Conservation (phyloP, 2,113 vertebrate genomes). For the Opisthocomus hoazin region DNA sequence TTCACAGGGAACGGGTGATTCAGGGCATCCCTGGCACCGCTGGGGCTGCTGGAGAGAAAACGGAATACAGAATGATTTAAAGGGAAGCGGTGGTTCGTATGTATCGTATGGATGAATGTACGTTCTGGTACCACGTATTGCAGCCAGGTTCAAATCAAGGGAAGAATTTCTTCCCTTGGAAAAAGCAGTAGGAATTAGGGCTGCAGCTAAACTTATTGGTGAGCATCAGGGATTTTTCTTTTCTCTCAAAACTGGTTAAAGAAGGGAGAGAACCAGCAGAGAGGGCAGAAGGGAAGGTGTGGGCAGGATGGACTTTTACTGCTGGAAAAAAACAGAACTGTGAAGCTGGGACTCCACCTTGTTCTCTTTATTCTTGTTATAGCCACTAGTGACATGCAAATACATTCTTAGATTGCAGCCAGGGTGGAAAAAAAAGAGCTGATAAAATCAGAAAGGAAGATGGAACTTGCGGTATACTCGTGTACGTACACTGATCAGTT, state of each 20-base stretch:
- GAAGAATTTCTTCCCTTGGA: neutral
- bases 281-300: neutral
- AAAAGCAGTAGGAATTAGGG: neutral
- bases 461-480: neutral
- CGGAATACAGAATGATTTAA: fast-evolving
- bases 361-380: neutral
- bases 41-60: neutral
- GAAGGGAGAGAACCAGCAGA: neutral
- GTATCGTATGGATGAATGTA: neutral
- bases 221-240: neutral
- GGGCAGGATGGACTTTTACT: slow-evolving; percentile 9
- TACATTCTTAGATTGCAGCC: slow-evolving; percentile 59
- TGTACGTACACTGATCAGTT: neutral
- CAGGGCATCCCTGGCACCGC: neutral
- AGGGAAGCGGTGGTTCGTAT: neutral
- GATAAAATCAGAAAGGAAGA: slow-evolving; percentile 52
- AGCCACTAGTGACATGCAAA: slow-evolving; percentile 9
- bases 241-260: neutral
- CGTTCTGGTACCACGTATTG: neutral
- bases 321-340: slow-evolving; percentile 25
- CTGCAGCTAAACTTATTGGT: fast-evolving
- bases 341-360: neutral
- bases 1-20: fast-evolving
- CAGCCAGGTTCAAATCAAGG: neutral
- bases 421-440: slow-evolving; percentile 49